A percentile compares a stretch with the other conserved stretches of the same genome.
These are phyloP conservation scores for Adelges cooleyi DNA, from an alignment of 1,140 invertebrate species.

Conservation along the genomic window DNA sequence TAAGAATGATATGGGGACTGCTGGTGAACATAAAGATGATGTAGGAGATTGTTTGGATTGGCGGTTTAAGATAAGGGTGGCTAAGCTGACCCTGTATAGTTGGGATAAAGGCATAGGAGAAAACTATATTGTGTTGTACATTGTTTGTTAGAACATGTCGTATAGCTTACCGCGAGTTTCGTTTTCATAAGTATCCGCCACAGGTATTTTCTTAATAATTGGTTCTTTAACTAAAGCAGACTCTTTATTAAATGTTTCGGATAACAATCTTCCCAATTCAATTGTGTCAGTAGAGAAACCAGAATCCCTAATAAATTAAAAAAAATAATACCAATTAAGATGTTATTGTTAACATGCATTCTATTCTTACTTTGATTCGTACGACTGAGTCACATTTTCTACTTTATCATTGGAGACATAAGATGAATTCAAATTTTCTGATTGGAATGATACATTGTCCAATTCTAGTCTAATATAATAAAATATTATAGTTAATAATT, in stretches of 20 bases:
- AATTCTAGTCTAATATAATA: background rate
- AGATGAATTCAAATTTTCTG: slow-evolving; percentile 1
- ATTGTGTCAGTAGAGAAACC: background rate
- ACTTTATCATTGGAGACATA: background rate
- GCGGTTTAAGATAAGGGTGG: no score
- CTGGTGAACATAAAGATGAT: no score
- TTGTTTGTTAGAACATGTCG: no score
- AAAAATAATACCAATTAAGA: background rate
- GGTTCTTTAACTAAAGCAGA: background rate
- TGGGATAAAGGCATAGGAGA: no score
- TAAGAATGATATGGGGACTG: no score
- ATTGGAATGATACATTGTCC: background rate
- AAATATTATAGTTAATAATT: no score
- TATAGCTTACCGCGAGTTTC: background rate
- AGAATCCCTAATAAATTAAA: slow-evolving; percentile 12
- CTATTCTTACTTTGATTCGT: slow-evolving; percentile 11
- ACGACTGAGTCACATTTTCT: background rate
- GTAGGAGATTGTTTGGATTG: no score
- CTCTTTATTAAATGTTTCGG: background rate
- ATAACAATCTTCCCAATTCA: background rate
- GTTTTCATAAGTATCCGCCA: slow-evolving; percentile 2
- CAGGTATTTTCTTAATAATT: background rate
- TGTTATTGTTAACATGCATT: no score
- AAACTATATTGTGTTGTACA: no score
- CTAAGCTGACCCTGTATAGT: no score